Evolutionary conservation across 2,888 invertebrate species (phyloP).

Genomic region (Entomobrya multifasciata): DNA sequence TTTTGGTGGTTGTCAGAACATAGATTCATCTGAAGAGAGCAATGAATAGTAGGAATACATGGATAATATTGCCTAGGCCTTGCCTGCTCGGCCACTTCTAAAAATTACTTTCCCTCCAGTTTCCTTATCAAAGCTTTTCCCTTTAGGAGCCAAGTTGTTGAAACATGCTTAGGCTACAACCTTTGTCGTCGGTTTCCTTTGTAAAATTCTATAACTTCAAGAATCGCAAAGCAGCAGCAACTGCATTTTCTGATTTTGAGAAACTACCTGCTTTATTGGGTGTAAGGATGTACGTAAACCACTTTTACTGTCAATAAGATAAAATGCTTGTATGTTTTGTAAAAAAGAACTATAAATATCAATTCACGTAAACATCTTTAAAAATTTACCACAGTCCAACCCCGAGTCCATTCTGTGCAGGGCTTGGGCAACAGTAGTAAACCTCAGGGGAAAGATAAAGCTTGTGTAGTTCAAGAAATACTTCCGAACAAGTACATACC

Average conservation of each 20-base stretch:
- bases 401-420: no score
- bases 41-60: not conserved
- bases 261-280: not conserved
- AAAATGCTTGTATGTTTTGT: not conserved
- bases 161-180: not conserved
- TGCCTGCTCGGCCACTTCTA: conserved; percentile 3
- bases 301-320: not conserved
- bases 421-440: no score
- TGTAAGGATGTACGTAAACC: not conserved
- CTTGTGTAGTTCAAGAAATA: conserved; percentile 25
- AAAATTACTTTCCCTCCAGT: conserved; percentile 16
- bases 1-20: no score
- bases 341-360: not conserved
- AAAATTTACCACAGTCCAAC: no score
- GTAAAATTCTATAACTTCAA: not conserved
- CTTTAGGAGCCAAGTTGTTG: not conserved
- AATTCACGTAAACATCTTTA: not conserved
- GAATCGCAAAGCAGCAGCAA: not conserved
- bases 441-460: conserved; percentile 42
- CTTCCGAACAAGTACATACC: not conserved
- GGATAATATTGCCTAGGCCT: not conserved
- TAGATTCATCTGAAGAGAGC: no score
- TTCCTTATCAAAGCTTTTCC: not conserved
- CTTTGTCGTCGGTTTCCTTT: not conserved
- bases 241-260: not conserved